Evolutionary conservation across 2,797 vertebrate genomes (phyloP).

Genomic region (Poeciliopsis gracilis): DNA sequence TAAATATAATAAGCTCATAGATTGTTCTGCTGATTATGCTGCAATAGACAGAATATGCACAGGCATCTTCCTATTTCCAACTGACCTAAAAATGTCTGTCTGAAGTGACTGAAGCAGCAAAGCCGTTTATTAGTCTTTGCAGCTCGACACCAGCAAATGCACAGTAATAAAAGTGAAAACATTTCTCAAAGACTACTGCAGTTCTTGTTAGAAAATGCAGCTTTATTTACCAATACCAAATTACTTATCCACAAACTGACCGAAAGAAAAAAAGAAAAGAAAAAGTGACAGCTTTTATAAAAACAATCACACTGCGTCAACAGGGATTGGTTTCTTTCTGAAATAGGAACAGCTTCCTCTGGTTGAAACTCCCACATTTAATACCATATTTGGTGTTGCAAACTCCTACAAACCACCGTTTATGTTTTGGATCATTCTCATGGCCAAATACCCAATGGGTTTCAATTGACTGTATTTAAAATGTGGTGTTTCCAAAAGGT

Average conservation of each 20-base stretch:
- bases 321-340: neutral
- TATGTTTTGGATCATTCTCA: neutral
- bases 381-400: neutral
- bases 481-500: neutral
- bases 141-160: constrained; percentile 4
- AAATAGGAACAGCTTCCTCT: neutral
- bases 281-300: neutral
- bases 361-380: neutral
- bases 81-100: constrained; percentile 57
- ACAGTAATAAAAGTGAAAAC: neutral
- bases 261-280: neutral
- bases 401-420: neutral
- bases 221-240: neutral
- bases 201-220: neutral
- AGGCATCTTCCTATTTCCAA: constrained; percentile 28
- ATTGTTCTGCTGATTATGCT: constrained; percentile 25
- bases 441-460: neutral
- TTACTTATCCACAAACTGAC: neutral
- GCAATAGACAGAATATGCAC: constrained; percentile 30
- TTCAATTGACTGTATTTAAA: neutral
- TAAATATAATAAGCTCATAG: constrained; percentile 4
- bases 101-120: constrained; percentile 38
- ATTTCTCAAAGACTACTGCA: neutral
- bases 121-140: constrained; percentile 19
- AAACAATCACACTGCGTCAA: neutral